Evolutionary conservation across 1,140 invertebrate species (phyloP).

Genomic region (Diachasma alloeum): DNA sequence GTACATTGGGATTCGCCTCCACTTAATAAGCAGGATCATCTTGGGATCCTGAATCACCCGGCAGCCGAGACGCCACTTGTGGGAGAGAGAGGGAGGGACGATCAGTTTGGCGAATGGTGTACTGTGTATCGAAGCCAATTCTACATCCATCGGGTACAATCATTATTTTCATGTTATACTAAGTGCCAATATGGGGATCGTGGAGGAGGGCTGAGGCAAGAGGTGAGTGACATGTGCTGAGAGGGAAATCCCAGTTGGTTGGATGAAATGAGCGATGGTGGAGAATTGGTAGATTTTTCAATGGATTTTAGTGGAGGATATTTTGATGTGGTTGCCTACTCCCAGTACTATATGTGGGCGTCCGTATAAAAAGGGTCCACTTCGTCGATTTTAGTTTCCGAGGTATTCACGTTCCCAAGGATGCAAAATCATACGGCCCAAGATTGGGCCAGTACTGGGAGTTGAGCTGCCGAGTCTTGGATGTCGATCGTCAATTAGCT

Average conservation of each 20-base stretch:
- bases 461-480: no score
- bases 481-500: no score
- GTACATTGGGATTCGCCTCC: conserved; percentile 52
- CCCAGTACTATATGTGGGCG: no score
- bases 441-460: no score
- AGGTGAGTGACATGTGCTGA: neutral
- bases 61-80: conserved; percentile 37
- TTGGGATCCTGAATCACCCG: conserved; percentile 52
- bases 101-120: neutral
- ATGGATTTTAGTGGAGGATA: no score
- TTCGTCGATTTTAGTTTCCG: no score
- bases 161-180: neutral
- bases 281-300: no score
- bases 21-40: conserved; percentile 65
- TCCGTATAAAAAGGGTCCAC: no score
- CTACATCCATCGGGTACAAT: neutral
- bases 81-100: neutral
- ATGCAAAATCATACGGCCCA: no score
- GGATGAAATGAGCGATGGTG: no score
- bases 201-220: neutral
- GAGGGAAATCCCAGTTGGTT: neutral
- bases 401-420: no score
- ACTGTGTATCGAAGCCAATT: neutral
- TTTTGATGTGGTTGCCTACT: no score
- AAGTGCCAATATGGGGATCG: neutral